Conservation (phyloP, 2,113 vertebrate species). For the Pachycephala philippinensis region DNA sequence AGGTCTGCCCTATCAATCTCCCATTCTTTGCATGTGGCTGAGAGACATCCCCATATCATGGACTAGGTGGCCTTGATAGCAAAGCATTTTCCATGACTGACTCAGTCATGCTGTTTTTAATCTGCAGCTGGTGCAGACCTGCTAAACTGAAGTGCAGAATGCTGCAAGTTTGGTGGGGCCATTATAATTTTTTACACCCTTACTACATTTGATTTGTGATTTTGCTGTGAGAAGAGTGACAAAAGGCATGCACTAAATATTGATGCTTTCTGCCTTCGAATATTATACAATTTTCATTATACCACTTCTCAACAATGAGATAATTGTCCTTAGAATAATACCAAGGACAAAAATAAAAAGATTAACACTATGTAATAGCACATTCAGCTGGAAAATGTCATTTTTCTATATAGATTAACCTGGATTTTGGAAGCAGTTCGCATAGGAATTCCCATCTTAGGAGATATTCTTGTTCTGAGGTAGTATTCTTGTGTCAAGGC, state of each 20-base stretch:
- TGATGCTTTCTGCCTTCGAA: neutral
- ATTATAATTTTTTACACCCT: neutral
- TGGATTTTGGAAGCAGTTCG: neutral
- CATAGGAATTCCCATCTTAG: neutral
- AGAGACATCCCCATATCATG: neutral
- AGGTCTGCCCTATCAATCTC: neutral
- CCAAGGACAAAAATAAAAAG: neutral
- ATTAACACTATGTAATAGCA: neutral
- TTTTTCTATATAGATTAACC: neutral
- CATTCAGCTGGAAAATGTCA: neutral
- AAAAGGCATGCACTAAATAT: neutral
- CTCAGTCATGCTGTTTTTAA: neutral
- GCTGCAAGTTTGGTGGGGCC: neutral
- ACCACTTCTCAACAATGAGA: neutral
- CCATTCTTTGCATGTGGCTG: neutral
- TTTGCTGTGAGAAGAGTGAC: neutral
- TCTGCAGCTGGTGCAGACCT: neutral
- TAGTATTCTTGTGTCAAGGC: neutral
- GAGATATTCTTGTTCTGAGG: neutral
- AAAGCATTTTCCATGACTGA: neutral
- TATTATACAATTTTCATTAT: neutral
- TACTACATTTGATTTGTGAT: neutral
- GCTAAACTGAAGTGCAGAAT: neutral
- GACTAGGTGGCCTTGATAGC: neutral
- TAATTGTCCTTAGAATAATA: neutral